Evolutionary conservation across 2,113 vertebrate genomes (phyloP).

Genomic region (Pipa parva): DNA sequence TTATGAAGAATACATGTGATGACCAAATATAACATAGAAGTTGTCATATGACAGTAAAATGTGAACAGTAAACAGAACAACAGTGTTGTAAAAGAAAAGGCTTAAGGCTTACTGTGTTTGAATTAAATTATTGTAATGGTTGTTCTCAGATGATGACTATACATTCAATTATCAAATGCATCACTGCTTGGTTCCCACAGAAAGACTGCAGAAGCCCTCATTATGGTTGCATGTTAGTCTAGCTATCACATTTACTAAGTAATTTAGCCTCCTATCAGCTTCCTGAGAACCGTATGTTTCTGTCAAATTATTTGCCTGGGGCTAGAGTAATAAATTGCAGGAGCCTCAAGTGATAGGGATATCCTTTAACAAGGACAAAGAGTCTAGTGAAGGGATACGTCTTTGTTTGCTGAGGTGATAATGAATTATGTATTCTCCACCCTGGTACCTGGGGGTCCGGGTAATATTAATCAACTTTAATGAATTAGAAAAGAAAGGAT

Average conservation of each 20-base stretch:
- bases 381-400: constrained; percentile 32
- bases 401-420: constrained; percentile 20
- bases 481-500: constrained; percentile 48
- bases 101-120: too few relatives aligned
- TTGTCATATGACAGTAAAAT: too few relatives aligned
- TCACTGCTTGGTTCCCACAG: constrained; percentile 39
- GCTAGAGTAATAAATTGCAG: constrained; percentile 43
- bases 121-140: too few relatives aligned
- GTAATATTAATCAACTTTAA: constrained; percentile 48
- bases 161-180: neutral
- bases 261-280: constrained; percentile 50
- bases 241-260: constrained; percentile 51
- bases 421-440: constrained; percentile 44
- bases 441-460: constrained; percentile 40
- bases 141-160: too few relatives aligned
- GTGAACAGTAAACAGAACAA: too few relatives aligned
- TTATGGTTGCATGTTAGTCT: constrained; percentile 45
- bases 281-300: constrained; percentile 47
- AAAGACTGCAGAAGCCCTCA: constrained; percentile 44
- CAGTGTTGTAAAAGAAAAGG: too few relatives aligned
- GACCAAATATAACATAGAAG: too few relatives aligned
- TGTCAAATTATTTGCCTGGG: constrained; percentile 46
- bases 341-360: constrained; percentile 42
- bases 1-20: too few relatives aligned
- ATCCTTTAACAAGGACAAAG: constrained; percentile 47